Evolutionary conservation across 2,797 vertebrate species (phyloP).

Genomic region (Parotocinclus haroldoi): DNA sequence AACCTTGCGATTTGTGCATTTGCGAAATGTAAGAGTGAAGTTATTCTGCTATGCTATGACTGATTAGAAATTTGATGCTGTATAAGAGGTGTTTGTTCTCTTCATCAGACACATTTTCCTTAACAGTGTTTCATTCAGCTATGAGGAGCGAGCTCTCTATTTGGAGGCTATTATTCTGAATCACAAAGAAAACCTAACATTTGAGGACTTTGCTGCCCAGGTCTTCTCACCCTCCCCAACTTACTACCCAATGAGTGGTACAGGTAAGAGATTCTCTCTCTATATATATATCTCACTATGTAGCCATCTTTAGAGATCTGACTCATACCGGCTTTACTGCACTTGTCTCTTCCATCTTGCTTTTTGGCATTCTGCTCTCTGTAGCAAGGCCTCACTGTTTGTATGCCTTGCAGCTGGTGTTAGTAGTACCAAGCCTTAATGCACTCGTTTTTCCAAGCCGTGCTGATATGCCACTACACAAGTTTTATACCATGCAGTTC

Average conservation of each 20-base stretch:
- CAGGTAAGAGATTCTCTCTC: conserved; percentile 78
- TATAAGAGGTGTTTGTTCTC: neutral
- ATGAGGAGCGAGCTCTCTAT: conserved; percentile 94
- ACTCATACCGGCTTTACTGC: conserved; percentile 14
- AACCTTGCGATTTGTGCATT: too few species aligned
- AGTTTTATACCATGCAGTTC: too few species aligned
- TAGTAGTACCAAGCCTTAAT: conserved; percentile 14
- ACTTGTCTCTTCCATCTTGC: conserved; percentile 30
- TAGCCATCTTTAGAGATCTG: conserved; percentile 49
- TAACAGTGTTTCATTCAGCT: conserved; percentile 75
- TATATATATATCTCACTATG: conserved; percentile 48
- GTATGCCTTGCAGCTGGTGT: neutral
- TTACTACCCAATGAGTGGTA: conserved; percentile 82
- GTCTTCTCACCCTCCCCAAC: conserved; percentile 91
- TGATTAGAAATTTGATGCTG: neutral
- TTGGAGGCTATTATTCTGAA: conserved; percentile 97
- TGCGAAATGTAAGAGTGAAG: too few species aligned
- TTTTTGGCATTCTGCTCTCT: conserved; percentile 10
- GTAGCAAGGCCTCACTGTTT: neutral
- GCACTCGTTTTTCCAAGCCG: neutral
- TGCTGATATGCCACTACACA: neutral
- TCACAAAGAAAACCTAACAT: conserved; percentile 94
- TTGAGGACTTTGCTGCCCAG: conserved; percentile 96
- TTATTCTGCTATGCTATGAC: too few species aligned
- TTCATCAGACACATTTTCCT: conserved; percentile 52